Evolutionary conservation across 2,888 invertebrate genomes (phyloP).

Genomic region (Ashinkailepas kermadecensis): DNA sequence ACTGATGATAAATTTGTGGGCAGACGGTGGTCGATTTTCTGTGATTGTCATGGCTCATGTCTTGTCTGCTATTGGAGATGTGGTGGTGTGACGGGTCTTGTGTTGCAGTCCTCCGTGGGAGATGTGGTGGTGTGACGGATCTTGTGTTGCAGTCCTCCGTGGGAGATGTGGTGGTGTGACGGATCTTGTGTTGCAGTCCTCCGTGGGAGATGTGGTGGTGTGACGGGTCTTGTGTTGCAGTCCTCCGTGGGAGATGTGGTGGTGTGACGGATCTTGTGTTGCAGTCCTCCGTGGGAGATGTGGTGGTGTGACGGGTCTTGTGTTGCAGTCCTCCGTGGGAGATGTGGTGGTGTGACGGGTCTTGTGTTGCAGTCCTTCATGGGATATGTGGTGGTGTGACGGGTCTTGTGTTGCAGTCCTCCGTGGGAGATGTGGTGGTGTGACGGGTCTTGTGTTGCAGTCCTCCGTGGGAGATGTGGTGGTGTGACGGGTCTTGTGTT

Average conservation of each 20-base stretch:
- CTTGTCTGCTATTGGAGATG: no score
- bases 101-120: no score
- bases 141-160: slow-evolving; percentile 63
- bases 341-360: slow-evolving; percentile 52
- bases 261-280: no score
- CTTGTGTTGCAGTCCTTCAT: slow-evolving; percentile 57
- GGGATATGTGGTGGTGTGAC: no score
- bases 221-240: slow-evolving; percentile 43
- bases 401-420: slow-evolving; percentile 53
- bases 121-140: no score
- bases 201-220: slow-evolving; percentile 84
- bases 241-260: slow-evolving; percentile 94
- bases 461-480: slow-evolving; percentile 94
- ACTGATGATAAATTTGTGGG: no score
- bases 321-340: slow-evolving; percentile 85
- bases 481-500: no score
- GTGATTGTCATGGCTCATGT: no score
- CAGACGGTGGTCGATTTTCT: no score
- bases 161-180: slow-evolving; percentile 71
- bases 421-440: slow-evolving; percentile 84
- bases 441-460: slow-evolving; percentile 43
- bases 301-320: no score
- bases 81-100: no score
- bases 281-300: slow-evolving; percentile 98
- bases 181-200: slow-evolving; percentile 53